A percentile compares a stretch with the other conserved stretches of the same genome.
Evolutionary conservation across 2,113 vertebrate genomes (phyloP).

Genomic region (Halcyon senegalensis): DNA sequence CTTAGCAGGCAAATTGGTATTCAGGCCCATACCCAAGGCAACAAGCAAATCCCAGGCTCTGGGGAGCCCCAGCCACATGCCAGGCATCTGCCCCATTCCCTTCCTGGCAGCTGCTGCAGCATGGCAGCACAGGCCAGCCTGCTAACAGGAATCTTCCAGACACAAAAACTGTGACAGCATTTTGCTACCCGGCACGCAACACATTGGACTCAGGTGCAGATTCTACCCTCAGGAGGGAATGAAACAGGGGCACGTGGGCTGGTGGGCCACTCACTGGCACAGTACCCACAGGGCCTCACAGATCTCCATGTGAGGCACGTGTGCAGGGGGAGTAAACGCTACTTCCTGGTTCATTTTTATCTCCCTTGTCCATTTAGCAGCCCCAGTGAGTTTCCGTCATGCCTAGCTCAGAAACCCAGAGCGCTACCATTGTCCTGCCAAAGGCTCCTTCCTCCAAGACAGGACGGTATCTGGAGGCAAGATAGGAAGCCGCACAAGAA

Average conservation of each 20-base stretch:
- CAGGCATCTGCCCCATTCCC: slow-evolving; percentile 19
- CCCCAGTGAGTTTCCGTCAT: background rate
- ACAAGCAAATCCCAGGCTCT: background rate
- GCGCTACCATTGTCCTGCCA: rapidly evolving
- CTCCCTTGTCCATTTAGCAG: background rate
- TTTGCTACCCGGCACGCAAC: rapidly evolving
- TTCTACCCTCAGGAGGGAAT: background rate
- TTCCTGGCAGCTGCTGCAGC: slow-evolving; percentile 1
- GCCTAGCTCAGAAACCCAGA: background rate
- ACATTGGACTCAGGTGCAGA: background rate
- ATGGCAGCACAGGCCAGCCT: background rate
- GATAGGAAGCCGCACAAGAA: background rate
- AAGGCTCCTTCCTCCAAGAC: background rate
- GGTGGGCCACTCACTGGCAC: background rate
- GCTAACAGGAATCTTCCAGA: background rate
- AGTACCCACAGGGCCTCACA: background rate
- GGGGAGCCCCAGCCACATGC: slow-evolving; percentile 26
- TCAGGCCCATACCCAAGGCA: background rate
- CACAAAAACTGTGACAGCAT: background rate
- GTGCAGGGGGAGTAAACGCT: background rate
- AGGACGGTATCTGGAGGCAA: background rate
- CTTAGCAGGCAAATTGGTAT: background rate
- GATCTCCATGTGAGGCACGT: background rate
- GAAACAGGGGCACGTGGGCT: background rate
- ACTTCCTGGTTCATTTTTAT: background rate